Evolutionary conservation across 2,888 invertebrate genomes (phyloP), one percentile per base, ranked within the genome.

Genomic region (Scaptomyza tumidula): DNA sequence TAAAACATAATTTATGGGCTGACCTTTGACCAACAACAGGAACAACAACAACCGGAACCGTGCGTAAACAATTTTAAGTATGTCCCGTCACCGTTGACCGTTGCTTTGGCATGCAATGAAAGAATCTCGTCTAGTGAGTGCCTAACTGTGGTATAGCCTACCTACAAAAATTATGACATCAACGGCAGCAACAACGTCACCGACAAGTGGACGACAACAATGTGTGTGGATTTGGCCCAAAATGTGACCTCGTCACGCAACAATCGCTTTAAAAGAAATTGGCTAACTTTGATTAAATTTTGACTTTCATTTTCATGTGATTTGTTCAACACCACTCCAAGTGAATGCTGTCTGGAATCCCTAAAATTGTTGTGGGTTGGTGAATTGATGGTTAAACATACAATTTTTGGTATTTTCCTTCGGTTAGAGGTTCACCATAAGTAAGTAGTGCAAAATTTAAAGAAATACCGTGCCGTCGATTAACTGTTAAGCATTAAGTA

Each of bases 31-130:
- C 49, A 66, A 37, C 6, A 33, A 29, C 29, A 37, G 62, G 43
- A 35, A 64, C 52, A 37, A 64, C 45, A 35, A 64, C 52, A 79
- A 84, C 65, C 79, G 79, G 78, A 75, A 81, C 62, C 53, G 80
- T 80, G 87, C 78, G 85, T 84, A 74, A 84, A 81, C 71, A 75
- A 57, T 69, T 80, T 86, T 84, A 84, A 81, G 81, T 81, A 72
- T 78, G 76, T 75, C 63, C 73, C 29, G 56, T 27, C 33, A 59
- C 60, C 16, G 16, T 11, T n/a, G 33, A 59, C 60, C 16, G 16
- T 11, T n/a, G 29, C 45, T 48, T 58, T 41, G 55, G 49, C 33
- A 33, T 41, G 46, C 55, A 41, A 37, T 16, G 1, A 16, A 48
- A 39, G 31, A 50, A 39, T 29, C n/a, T 31, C 13, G 16, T 19